Evolutionary conservation across 2,113 vertebrate genomes (phyloP).

Genomic region (Podarcis cretensis): DNA sequence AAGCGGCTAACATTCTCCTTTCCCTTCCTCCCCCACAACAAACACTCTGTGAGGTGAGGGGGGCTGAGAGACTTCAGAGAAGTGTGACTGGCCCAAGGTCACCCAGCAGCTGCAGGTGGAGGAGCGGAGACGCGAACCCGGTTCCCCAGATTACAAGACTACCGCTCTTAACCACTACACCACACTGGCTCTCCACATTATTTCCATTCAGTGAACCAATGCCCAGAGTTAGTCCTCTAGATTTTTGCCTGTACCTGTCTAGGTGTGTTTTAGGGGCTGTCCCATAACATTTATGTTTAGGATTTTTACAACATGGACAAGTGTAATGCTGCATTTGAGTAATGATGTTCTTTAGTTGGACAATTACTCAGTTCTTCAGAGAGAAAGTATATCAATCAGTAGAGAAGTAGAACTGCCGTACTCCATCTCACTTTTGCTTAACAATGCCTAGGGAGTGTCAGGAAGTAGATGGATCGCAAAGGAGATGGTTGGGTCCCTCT

Average conservation of each 20-base stretch:
- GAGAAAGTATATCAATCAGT: background rate
- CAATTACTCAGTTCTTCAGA: background rate
- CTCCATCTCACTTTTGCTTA: background rate
- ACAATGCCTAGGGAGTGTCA: conserved; percentile 22
- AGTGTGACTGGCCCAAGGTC: no score
- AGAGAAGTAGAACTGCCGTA: background rate
- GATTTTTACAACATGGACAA: background rate
- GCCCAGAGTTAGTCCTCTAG: background rate
- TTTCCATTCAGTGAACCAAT: background rate
- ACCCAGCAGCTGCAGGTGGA: no score
- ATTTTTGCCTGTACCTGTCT: background rate
- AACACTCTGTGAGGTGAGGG: no score
- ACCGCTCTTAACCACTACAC: no score
- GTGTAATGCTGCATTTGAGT: background rate
- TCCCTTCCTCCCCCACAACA: no score
- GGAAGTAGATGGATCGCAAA: accelerated
- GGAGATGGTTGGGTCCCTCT: background rate
- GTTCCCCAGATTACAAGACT: no score
- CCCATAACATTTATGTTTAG: background rate
- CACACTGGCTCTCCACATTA: no score
- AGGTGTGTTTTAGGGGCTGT: background rate
- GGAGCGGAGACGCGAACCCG: no score
- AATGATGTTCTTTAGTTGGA: background rate
- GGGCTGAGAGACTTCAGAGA: no score
- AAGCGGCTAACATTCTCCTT: no score